phyloP scores from a whole-genome alignment of 2,113 vertebrate species.

The Amphiprion ocellaris region DNA sequence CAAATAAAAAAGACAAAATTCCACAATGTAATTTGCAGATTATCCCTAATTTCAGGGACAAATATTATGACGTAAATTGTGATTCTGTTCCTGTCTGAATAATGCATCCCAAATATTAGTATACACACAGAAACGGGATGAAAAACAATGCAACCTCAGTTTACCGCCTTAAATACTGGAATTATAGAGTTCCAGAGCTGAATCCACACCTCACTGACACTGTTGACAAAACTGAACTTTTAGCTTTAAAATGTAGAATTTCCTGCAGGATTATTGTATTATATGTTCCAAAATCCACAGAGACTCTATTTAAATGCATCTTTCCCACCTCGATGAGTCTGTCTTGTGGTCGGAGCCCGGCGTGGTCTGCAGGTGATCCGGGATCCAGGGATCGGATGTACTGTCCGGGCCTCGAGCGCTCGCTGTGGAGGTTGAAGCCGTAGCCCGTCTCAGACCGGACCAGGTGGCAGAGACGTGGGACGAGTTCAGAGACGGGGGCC shows the following conservation, averaged over 20 bases:
- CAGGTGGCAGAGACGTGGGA: slow-evolving; percentile 93
- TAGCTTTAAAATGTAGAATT: no score
- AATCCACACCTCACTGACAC: not conserved
- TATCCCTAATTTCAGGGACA: no score
- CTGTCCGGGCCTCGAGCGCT: slow-evolving; percentile 93
- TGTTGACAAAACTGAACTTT: no score
- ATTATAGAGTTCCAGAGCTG: no score
- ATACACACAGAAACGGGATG: no score
- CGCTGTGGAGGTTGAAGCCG: slow-evolving; percentile 98
- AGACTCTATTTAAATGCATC: not conserved
- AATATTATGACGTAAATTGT: no score
- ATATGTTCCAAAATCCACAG: not conserved
- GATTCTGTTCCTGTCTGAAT: no score
- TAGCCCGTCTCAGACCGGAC: slow-evolving; percentile 91
- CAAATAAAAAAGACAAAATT: no score
- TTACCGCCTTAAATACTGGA: no score
- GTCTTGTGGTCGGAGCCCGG: slow-evolving; percentile 93
- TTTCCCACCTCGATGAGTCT: slow-evolving; percentile 90
- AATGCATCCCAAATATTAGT: no score
- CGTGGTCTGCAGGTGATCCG: slow-evolving; percentile 89
- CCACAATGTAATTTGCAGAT: no score
- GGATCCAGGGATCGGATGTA: slow-evolving; percentile 95
- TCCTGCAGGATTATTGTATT: not conserved
- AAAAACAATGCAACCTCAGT: no score
- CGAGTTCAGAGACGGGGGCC: slow-evolving; percentile 78